Evolutionary conservation across 2,888 invertebrate species (phyloP).

Genomic region (Sminthurides aquaticus): DNA sequence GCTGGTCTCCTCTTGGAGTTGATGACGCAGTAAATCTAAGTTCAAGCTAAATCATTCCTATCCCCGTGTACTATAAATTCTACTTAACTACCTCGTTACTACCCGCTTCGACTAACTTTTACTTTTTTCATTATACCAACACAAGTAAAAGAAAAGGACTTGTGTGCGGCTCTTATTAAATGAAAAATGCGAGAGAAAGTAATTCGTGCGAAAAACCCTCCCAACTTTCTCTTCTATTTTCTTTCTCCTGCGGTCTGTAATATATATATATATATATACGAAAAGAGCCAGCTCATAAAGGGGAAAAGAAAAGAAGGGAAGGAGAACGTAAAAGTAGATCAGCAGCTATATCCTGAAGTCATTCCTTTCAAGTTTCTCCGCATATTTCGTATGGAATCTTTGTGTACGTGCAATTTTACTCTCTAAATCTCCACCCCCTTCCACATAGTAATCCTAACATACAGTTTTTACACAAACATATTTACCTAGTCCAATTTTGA

Average conservation of each 20-base stretch:
- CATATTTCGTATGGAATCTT: too few relatives aligned
- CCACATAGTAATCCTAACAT: too few relatives aligned
- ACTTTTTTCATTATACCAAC: conserved; percentile 7
- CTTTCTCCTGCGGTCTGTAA: background rate
- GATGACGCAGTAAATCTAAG: background rate
- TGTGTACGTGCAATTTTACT: too few relatives aligned
- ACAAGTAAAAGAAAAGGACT: background rate
- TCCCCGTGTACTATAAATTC: conserved; percentile 1
- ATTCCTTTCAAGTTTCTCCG: too few relatives aligned
- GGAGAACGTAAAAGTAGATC: too few relatives aligned
- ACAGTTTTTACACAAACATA: background rate
- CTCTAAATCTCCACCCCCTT: too few relatives aligned
- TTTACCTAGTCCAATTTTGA: background rate
- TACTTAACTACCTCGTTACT: conserved; percentile 5
- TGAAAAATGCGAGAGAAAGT: conserved; percentile 9
- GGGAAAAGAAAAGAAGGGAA: too few relatives aligned
- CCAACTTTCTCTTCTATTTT: background rate
- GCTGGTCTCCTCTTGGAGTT: background rate
- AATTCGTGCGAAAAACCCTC: conserved; percentile 5
- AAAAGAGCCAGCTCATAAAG: too few relatives aligned
- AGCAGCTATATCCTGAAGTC: too few relatives aligned
- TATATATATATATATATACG: too few relatives aligned
- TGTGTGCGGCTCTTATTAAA: conserved; percentile 1
- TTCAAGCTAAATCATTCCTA: conserved; percentile 1
- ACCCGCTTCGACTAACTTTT: background rate